Base-by-base conservation (phyloP, 2,888 invertebrate genomes). In the Chrysina gloriosa region DNA sequence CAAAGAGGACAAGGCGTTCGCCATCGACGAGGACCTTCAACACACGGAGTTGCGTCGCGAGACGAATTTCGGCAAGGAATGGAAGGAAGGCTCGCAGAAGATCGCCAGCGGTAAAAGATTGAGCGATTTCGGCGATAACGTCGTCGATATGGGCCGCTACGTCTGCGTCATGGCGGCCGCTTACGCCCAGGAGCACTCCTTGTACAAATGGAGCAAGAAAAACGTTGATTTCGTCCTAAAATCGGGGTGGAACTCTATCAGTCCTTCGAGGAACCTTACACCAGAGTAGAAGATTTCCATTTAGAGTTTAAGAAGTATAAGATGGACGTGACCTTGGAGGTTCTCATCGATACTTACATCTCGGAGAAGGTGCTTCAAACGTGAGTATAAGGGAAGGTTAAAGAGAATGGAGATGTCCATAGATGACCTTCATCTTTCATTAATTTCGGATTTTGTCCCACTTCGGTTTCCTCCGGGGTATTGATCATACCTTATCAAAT, bases 61-160 rank as follows among this genome's bases (percentile, higher is more conserved):
- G 1, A 85, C 83, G 63, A 89, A 90, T 74, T 90, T 89, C 71
- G 82, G 83, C 47, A 45, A 16, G 7, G 77, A 81, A 9, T 77
- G 90, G 36, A 88, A 89, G 0, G 90, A 90, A 72, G 85, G 84
- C 5, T 85, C 85, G 0, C 85, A 89, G 77, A 87, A 89, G 7
- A 81, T 90, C 0, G 80, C 85, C 69, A 89, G 88, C 0, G 76
- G 80, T 0, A 76, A 79, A 0, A 83, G 84, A 11, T 77, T 89
- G 9, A 68, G 75, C 0, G 69, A 72, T 9, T 74, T 75, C n/a
- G 78, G 77, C 2, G 36, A 65, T 19, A 65, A 72, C 14, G 63
- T 72, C 0, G 70, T 72, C 14, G 67, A 68, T 65, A 78, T 84
- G 27, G 79, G 87, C 0, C 88, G 88, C 0, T 88, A 87, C 71